Evolutionary conservation across 2,113 vertebrate genomes (phyloP), one percentile per base, ranked within the genome.

Genomic region (Octodon degus): DNA sequence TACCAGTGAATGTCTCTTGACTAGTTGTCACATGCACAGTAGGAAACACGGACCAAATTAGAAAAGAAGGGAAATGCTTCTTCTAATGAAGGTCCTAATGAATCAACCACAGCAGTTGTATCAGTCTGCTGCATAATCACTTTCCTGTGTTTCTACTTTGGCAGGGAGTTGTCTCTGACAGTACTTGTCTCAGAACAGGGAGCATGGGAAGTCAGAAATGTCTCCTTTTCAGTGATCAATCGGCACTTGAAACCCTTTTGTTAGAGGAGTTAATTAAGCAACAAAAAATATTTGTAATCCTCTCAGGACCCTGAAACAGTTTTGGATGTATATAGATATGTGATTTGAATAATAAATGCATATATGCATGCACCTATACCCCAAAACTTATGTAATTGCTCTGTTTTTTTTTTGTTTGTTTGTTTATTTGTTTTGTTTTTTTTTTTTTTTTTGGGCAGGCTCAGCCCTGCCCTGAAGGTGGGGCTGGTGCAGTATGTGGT

Each of bases 181-280:
- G 40, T 58, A 37, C 65, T 82, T 16, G 9, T 90, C 92, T 70
- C 53, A 87, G 30, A 92, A 32, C 37, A 93, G 84, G 68, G 68
- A 92, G 77, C 32, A 22, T 11, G 20, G 63, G 60, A 86, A 90
- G 74, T 86, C 43, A 62, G 81, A 87, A 94, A 37, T 22, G 40
- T 96, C 89, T 85, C 43, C 79, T 97, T 63, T 92, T 62, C 68
- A 90, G 65, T 93, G 90, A 92, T 86, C 86, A 95, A 82, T 30
- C 76, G 72, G 11, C 16, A 63, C 58, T 76, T 83, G 65, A 81
- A 81, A 53, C 70, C 27, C 20, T 90, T 74, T 93, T 94, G 60
- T 77, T 70, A 95, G 65, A 70, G 60, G 62, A 83, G 43, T 82
- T 94, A 37, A 89, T 40, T 22, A 40, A 55, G 16, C 55, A 55